Base-by-base conservation (phyloP, 2,797 vertebrate species). In the Nasua narica region DNA sequence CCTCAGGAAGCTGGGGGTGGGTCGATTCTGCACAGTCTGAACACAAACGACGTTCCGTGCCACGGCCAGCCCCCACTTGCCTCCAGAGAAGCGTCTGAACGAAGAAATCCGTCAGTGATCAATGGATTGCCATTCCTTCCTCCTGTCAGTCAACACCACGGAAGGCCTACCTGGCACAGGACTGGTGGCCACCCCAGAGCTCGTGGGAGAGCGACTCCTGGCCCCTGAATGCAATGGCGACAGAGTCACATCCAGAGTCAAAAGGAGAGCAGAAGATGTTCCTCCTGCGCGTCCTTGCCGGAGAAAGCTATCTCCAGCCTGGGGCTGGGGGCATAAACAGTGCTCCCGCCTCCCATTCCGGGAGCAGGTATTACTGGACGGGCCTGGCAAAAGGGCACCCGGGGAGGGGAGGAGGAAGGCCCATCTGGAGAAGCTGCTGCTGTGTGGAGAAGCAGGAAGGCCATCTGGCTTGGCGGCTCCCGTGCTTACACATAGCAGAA, bases 401-500 rank as follows among this genome's bases (percentile, higher is more conserved):
- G 35, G n/a, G 62, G 35, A 29, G 3, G 18, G 15, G 16, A 37
- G 48, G 32, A 40, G 70, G 19, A 16, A 95, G 48, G 54, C 54
- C 18, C 6, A 3, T 19, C 54, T 25, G 40, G 65, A 32, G n/a
- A 78, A 19, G 62, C 27, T 7, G 35, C 74, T 32, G 37, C 56
- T 2, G 16, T 18, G 8, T 8, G n/a, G 54, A 86, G 58, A 88
- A 40, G 32, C 3, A 29, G 43, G 81, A 21, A 52, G 70, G 40
- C 10, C 48, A 23, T 6, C 29, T 23, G 18, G 11, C 16, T 0
- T 37, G 0, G 12, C 12, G 43, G 3, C 58, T 84, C 29, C 48
- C 54, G 65, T 7, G 23, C 46, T 40, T 2, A 14, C 52, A 70
- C 2, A 0, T 4, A 1, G 14, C 67, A 50, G 23, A 6, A n/a